Conservation (phyloP, 2,888 invertebrate species). For the Polydrusus pterygomalis region DNA sequence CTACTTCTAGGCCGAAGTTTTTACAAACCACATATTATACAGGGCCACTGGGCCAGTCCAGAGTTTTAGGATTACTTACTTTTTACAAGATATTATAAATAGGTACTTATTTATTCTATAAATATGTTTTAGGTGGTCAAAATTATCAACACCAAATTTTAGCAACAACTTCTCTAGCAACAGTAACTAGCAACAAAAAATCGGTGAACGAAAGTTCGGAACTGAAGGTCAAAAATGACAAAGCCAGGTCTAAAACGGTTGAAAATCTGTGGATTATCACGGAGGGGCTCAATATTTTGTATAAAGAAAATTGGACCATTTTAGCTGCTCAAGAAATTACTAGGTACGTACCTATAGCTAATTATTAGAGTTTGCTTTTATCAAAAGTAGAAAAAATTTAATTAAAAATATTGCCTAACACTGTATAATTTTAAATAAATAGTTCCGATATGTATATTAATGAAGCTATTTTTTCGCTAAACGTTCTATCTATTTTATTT, state of each 20-base stretch:
- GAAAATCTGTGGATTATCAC: constrained; percentile 95
- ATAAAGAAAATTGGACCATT: constrained; percentile 90
- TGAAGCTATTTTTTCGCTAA: too few relatives aligned
- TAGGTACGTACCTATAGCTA: constrained; percentile 30
- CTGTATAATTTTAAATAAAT: too few relatives aligned
- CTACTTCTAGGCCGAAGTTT: too few relatives aligned
- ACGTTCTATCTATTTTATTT: neutral
- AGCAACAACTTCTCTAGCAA: constrained; percentile 73
- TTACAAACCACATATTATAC: too few relatives aligned
- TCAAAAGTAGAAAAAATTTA: neutral
- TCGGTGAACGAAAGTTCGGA: constrained; percentile 70
- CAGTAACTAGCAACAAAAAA: constrained; percentile 58
- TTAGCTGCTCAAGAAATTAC: constrained; percentile 85
- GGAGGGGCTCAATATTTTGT: constrained; percentile 89
- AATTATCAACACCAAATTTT: constrained; percentile 76
- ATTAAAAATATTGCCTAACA: too few relatives aligned
- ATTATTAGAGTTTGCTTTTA: neutral
- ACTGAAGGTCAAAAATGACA: constrained; percentile 73
- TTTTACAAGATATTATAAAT: too few relatives aligned
- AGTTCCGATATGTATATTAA: too few relatives aligned
- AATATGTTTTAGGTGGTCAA: constrained; percentile 71
- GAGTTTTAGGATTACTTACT: too few relatives aligned
- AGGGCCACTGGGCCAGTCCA: too few relatives aligned
- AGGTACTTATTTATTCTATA: neutral
- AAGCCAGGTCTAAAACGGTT: constrained; percentile 81